Base-by-base conservation (phyloP, 2,113 vertebrate species). In the Polypterus bichir region DNA sequence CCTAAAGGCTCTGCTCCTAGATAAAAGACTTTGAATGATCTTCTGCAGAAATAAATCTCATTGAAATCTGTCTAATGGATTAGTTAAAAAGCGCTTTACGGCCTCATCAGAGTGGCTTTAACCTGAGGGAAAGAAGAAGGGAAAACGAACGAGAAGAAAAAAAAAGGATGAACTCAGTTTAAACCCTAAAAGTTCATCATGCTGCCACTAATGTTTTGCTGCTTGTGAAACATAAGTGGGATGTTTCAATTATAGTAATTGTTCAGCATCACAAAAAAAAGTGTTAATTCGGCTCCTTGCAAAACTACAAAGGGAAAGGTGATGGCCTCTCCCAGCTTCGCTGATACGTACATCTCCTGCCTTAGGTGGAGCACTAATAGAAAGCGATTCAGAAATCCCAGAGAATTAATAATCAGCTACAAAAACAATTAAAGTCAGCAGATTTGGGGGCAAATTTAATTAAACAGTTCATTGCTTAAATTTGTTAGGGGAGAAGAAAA, bases 331-430 rank as follows among this genome's bases (percentile, higher is more conserved):
- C 68, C 54, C 74, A 77, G 72, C 71, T 71, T 71, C 69, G 66
- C 79, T 79, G 76, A 75, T 81, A 77, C 73, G 66, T 76, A 57
- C 68, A 75, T 74, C 79, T 77, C 74, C 74, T 80, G 79, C 79
- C 70, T 2, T 65, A 69, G 77, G 78, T 69, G 66, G 63, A 65
- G 65, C 56, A 58, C 69, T 75, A 69, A 73, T 60, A 27, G 47
- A 66, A 60, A 66, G 56, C 47, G 3, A 70, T 68, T 71, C 69
- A 71, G 44, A 49, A 47, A 59, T 61, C 55, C n/a, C 61, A 65
- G 60, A 66, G 69, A 73, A 73, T 72, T 76, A 71, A 71, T 65
- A 49, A 46, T 44, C 62, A 57, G 52, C 44, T 44, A 52, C 52
- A 9, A 8, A 27, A 57, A 62, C 48, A 58, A 46, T 46, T 51